phyloP scores from a whole-genome alignment of 2,797 vertebrate species.

The Podargus strigoides region DNA sequence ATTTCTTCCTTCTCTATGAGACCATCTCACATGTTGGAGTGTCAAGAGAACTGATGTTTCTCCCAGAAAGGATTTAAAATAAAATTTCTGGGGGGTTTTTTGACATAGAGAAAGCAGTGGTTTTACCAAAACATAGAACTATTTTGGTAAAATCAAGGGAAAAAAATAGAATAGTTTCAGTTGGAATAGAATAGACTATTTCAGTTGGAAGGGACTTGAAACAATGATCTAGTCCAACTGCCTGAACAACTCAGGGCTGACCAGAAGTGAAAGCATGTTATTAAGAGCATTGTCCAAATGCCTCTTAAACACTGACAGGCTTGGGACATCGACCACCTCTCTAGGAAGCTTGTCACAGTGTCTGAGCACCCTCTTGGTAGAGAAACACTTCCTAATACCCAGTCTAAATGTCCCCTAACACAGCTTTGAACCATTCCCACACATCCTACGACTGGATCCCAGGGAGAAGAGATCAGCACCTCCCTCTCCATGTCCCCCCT shows the following conservation, averaged over 20 bases:
- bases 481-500: not conserved
- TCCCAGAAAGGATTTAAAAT: not conserved
- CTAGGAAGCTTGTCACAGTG: not conserved
- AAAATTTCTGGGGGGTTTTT: not conserved
- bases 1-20: not conserved
- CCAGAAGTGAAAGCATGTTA: too few species aligned
- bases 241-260: too few species aligned
- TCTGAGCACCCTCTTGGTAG: not conserved
- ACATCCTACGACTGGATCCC: accelerated
- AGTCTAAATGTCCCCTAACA: not conserved
- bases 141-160: not conserved
- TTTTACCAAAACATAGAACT: not conserved
- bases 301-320: not conserved
- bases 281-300: too few species aligned
- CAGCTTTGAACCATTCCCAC: not conserved
- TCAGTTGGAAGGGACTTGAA: accelerated
- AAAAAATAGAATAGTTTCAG: not conserved
- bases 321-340: not conserved
- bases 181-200: not conserved
- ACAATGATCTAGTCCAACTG: not conserved
- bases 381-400: not conserved
- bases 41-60: not conserved
- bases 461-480: not conserved
- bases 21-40: not conserved
- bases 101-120: accelerated